Base-by-base conservation (phyloP, 2,113 vertebrate genomes). In the Aramus guarauna region DNA sequence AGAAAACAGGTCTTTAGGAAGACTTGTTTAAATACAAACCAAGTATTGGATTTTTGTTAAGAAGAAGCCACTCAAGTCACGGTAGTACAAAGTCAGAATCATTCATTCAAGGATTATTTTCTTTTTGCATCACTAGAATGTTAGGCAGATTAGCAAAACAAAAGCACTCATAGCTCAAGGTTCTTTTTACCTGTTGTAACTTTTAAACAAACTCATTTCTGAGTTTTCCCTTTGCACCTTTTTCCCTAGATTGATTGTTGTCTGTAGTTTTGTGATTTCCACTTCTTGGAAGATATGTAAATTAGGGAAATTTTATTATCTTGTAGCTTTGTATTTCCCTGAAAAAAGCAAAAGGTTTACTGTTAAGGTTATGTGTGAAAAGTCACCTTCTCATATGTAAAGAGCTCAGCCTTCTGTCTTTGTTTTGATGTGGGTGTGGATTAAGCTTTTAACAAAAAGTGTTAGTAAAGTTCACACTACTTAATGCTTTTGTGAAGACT, bases 401-500 rank as follows among this genome's bases (percentile, higher is more conserved):
- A 96, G 81, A 88, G 55, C 82, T 95, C 75, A 84, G 90, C 85
- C 39, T 59, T 41, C 85, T 88, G 71, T 80, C 94, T 96, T 97
- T 96, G 95, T 96, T 96, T 94, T 94, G 95, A 96, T 89, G 85
- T 96, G 94, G 91, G 83, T 93, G 93, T 92, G 94, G 74, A 85
- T 90, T 83, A 85, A 81, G 74, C 15, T 3, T 92, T 95, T 90
- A 90, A 93, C 94, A 93, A 45, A 94, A 97, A 96, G 32, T 52
- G 66, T 55, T 88, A 69, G 85, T 80, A 95, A 93, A 95, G 92
- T 96, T 97, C 86, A 96, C 72, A 68, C 81, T 92, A 48, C 32
- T 92, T 60, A 92, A 72, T 56, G 62, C 69, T 94, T 95, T 86
- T 72, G 48, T 88, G 90, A 97, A 95, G 71, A 45, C 68, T 53